Evolutionary conservation across 2,113 vertebrate species (phyloP), one percentile per base, ranked within the genome.

Genomic region (Corythornis madagascariensis): DNA sequence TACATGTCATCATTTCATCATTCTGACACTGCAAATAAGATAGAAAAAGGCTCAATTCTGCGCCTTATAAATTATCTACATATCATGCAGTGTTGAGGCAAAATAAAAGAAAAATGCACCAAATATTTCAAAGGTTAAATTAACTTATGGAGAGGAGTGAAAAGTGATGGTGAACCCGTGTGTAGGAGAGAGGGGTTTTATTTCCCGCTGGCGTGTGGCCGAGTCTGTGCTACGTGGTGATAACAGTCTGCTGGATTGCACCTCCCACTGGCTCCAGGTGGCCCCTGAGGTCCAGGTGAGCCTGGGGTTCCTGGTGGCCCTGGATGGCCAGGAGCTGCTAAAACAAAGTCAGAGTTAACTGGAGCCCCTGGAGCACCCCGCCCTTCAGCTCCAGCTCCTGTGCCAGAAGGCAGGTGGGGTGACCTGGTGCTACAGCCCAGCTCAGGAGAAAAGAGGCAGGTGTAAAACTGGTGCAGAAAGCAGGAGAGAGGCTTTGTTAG

Each of bases 161-260:
- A 48, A 40, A 63, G 60, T 74, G 91, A 87, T 66, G 1, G 88
- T 93, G 83, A 96, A 55, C 53, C 52, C 82, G 60, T 22, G 75
- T 85, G 70, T 48, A 47, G 5, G 16, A 67, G 47, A 45, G 40
- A 85, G 76, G 45, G 45, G 25, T 79, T 76, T 96, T 91, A 97
- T 69, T 97, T 98, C 66, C 97, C 94, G 7, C 97, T 96, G 90
- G 92, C 76, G 66, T 35, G 94, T 70, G 94, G 77, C 71, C 78
- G 97, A 80, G 92, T 56, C 80, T 97, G 98, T 72, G 97, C 90
- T 13, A 94, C 22, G 21, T 97, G 97, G 81, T 97, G 96, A 78
- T 97, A 94, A 86, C 99, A 99, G 86, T 99, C 98, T 28, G 97
- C 95, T 1, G 98, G 98, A 94, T 98, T 97, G 88, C 99, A 99